phyloP scores from a whole-genome alignment of 2,797 vertebrate genomes.

The Gallinago stenura region DNA sequence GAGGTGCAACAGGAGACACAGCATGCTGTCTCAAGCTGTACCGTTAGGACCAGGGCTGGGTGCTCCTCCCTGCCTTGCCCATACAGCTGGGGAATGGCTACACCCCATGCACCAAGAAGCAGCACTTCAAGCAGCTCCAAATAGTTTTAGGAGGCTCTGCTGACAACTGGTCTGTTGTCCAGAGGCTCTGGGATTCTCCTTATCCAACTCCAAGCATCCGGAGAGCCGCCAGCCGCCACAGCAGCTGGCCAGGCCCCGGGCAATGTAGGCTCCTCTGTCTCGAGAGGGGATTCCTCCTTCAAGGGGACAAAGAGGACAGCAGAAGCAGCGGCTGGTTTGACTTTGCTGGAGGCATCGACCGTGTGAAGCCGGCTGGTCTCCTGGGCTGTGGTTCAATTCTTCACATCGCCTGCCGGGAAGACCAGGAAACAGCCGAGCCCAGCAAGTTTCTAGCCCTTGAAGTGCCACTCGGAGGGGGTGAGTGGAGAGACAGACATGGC shows the following conservation, averaged over 20 bases:
- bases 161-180: neutral
- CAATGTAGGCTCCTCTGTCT: slow-evolving; percentile 40
- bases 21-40: neutral
- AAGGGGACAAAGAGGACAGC: slow-evolving; percentile 64
- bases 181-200: slow-evolving; percentile 16
- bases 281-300: slow-evolving; percentile 53
- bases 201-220: neutral
- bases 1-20: neutral
- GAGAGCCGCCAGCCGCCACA: neutral
- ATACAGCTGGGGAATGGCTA: neutral
- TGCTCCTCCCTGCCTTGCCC: too few relatives aligned
- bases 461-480: neutral
- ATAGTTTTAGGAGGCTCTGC: neutral
- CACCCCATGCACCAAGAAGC: neutral
- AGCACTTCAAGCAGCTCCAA: neutral
- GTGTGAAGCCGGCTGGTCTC: slow-evolving; percentile 53
- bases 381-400: slow-evolving; percentile 60
- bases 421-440: slow-evolving; percentile 52
- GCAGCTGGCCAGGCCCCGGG: slow-evolving; percentile 51
- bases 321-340: slow-evolving; percentile 27
- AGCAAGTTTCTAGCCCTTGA: slow-evolving; percentile 64
- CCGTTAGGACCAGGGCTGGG: neutral
- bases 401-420: neutral
- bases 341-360: slow-evolving; percentile 69
- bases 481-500: neutral